Evolutionary conservation across 1,140 invertebrate genomes (phyloP), one percentile per base, ranked within the genome.

Genomic region (Sipha flava): DNA sequence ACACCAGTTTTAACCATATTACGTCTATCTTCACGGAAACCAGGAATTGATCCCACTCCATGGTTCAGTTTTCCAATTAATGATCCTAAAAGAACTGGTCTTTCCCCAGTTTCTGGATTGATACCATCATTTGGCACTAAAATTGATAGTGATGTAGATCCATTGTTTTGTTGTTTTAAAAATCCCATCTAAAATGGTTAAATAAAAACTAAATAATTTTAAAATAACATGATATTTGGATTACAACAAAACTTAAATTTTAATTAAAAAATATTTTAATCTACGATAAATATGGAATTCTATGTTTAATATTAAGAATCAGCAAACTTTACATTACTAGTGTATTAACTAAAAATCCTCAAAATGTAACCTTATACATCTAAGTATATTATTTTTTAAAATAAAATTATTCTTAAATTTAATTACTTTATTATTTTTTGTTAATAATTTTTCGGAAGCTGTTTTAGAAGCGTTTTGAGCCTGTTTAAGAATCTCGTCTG

Each of bases 121-220:
- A 90, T 89, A 12, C 91, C 91, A 83, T 93, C 90, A 70, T 92
- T 92, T 52, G 93, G 91, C 21, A 94, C 92, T 16, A 98, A 88
- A 73, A 98, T 90, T 82, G 93, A 92, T n/a, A 98, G 85, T 64
- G 94, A 93, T 0, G 96, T 97, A 0, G 89, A 93, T 6, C 94
- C 95, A 86, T 96, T 94, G 81, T 91, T 89, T 80, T 90, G 88
- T 83, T 94, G 91, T 18, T 93, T 86, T 34, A 96, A 85, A 82
- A 94, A 96, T 47, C 93, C 93, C 90, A 95, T 91, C 86, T 92
- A 84, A 80, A 81, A 77, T 49, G 40, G 10, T 43, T n/a, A n/a
- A n/a, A n/a, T n/a, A n/a, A n/a, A n/a, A n/a, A n/a, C n/a, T n/a
- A n/a, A n/a, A n/a, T n/a, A n/a, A n/a, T n/a, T n/a, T n/a, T n/a